Evolutionary conservation across 2,797 vertebrate genomes (phyloP), one percentile per base, ranked within the genome.

Genomic region (Acestrorhynchus altus): DNA sequence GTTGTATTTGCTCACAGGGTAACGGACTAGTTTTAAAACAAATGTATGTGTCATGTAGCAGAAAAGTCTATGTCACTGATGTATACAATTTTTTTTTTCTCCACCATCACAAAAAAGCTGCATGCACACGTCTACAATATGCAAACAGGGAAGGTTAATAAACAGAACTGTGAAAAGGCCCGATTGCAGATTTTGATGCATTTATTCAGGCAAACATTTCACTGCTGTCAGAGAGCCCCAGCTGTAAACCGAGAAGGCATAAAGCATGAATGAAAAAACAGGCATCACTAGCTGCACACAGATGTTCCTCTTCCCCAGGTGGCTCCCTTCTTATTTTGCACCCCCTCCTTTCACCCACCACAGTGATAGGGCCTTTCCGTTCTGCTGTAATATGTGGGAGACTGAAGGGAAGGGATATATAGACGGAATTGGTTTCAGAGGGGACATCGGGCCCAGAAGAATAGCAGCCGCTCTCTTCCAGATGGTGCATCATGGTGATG

Each of bases 221-320:
- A 61, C 68, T 78, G 49, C 78, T 78, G 67, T 77, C 67, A 74
- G 64, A 40, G 68, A 78, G 57, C 51, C 26, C 47, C 76, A 78
- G 70, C 80, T 75, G 56, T 59, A 78, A 83, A 44, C 76, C 72
- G 80, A 80, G 78, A 78, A 82, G 83, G 77, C 64, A 74, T 80
- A 76, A 80, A 84, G 81, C 81, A 84, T 84, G 78, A 82, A 82
- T 76, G 83, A 78, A 67, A 72, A 54, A 80, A 74, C 47, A 63
- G 71, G 74, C 60, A 79, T 74, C 44, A 72, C 69, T 65, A 75
- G 44, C 44, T 1, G 59, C 74, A 80, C 72, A 61, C 75, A 82
- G 80, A 82, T 68, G 71, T 80, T 78, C 66, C 54, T 80, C 66
- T 77, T 63, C 83, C 74, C 51, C 68, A 78, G 67, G 72, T 78